Base-by-base conservation (phyloP, 2,888 invertebrate species). In the Rugalucina vietnamica region DNA sequence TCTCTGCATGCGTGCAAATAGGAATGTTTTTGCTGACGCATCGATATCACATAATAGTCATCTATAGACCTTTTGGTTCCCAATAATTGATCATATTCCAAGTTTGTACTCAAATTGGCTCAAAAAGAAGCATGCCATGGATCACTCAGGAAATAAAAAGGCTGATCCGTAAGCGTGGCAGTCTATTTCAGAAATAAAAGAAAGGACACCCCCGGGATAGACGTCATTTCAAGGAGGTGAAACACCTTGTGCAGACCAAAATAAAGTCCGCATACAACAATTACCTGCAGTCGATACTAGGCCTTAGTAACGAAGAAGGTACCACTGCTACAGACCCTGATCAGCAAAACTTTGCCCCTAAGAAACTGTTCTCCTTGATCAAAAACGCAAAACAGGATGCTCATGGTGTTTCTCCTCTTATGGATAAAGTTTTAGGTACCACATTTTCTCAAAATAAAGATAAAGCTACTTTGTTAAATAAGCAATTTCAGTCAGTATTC, bases 351-450 rank as follows among this genome's bases (percentile, higher is more conserved):
- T 65, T 65, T 65, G 65, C 21, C 36, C 39, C 72, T 32, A 79
- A 73, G 34, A 72, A 60, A 54, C 69, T 76, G 14, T 43, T 29
- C n/a, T 69, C 65, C 39, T 10, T 69, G 14, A 65, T 65, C 65
- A 32, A 77, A 70, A 77, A 77, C 50, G 77, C 70, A 18, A 70
- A 37, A 49, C 78, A 78, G 50, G 57, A 78, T 37, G 27, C 43
- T 49, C 72, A 78, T 37, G 72, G 72, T 72, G 69, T 78, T 54
- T 37, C 72, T 3, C 57, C 43, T n/a, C 43, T 79, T 27, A 71
- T 37, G n/a, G n/a, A n/a, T n/a, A n/a, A n/a, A n/a, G n/a, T n/a
- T 27, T 8, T 5, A 8, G 29, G n/a, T 27, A 57, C 57, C 29
- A 57, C 27, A 8, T 4, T 1, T 4, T 57, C 57, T 27, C 27